Base-by-base conservation (phyloP, 2,113 vertebrate genomes). In the Erythrocercus mccallii region DNA sequence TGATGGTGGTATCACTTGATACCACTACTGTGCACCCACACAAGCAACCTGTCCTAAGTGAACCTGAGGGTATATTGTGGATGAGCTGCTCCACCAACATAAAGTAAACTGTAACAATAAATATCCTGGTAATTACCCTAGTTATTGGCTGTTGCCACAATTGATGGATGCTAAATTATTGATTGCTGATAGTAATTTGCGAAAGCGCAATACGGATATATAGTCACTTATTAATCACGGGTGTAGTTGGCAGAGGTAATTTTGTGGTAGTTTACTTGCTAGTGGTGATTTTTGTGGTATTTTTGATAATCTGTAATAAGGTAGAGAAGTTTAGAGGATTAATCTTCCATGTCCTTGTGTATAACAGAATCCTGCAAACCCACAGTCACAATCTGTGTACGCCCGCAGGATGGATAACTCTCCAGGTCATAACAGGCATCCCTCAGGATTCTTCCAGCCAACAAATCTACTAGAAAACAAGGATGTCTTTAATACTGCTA, bases 361-460 rank as follows among this genome's bases (percentile, higher is more conserved):
- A 42, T 78, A 93, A 81, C 38, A 74, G 85, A 81, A 62, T 23
- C 33, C 78, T 81, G 28, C 60, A 94, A 70, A 70, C 54, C 50
- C 69, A n/a, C 13, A 9, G n/a, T 16, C 81, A 56, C 0, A 1
- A 73, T 35, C 37, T 0, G 1, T 45, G 25, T 40, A n/a, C 27
- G 30, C 19, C 12, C 2, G 0, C 68, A 69, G 48, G 54, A 44
- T 1, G 6, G 40, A n/a, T 61, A 77, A 69, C 81, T 31, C 40
- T 73, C 19, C n/a, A 51, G 40, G 42, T 70, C 42, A 30, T 18
- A 15, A 73, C 56, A 78, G 48, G 35, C 3, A 0, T 70, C 27
- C 25, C 42, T 77, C 38, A 62, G 28, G 28, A 70, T 68, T 77
- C 68, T 56, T 64, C 44, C 81, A 77, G 84, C 12, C 58, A 60